A percentile compares a stretch with the other conserved stretches of the same genome.
Evolutionary conservation across 92 coral and sea anemone genomes (phyloP).

Genomic region (Isaurus tuberculatus): DNA sequence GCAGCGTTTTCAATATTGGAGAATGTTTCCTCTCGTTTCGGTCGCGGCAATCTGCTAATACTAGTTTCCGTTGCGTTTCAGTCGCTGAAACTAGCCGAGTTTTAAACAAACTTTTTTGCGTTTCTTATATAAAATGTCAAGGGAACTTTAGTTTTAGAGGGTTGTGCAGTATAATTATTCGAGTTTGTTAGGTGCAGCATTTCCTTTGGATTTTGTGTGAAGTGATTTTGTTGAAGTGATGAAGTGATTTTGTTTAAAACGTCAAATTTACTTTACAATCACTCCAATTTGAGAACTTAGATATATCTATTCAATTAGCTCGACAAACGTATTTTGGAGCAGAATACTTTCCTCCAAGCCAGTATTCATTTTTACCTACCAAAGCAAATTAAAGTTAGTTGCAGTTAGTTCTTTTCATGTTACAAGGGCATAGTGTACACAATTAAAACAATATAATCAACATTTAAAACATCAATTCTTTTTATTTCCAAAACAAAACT

Average conservation of each 20-base stretch:
- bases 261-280: neutral
- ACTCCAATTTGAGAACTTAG: neutral
- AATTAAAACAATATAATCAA: constrained; percentile 2
- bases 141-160: neutral
- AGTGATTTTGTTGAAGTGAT: no score
- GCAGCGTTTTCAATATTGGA: neutral
- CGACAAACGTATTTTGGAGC: neutral
- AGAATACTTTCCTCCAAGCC: constrained; percentile 5
- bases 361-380: neutral
- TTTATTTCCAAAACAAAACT: constrained; percentile 5
- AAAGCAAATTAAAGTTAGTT: neutral
- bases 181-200: neutral
- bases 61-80: constrained; percentile 9
- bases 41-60: constrained; percentile 1
- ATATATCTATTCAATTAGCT: neutral
- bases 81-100: neutral
- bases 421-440: neutral
- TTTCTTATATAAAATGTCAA: neutral
- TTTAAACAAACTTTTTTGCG: neutral
- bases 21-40: constrained; percentile 12
- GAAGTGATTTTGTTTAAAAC: constrained; percentile 2
- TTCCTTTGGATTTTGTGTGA: neutral
- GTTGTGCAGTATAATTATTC: neutral
- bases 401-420: neutral
- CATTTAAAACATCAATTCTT: constrained; percentile 2